Evolutionary conservation across 2,888 invertebrate genomes (phyloP).

Genomic region (Oxyteleia sp.): DNA sequence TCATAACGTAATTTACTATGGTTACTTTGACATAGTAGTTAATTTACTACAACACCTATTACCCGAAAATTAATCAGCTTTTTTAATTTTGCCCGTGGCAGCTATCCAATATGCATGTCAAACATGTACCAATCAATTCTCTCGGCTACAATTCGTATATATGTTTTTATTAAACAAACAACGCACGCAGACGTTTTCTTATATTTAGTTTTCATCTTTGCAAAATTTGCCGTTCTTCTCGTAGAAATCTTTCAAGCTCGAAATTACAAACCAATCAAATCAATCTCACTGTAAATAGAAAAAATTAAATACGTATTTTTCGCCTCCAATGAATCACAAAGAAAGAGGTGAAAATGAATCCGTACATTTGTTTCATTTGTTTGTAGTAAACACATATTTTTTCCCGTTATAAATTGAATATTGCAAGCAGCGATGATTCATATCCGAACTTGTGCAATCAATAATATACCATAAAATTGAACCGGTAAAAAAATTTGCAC

Average conservation of each 20-base stretch:
- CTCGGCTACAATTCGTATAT: too few species aligned
- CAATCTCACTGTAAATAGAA: slow-evolving; percentile 21
- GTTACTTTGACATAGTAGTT: too few species aligned
- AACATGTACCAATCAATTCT: too few species aligned
- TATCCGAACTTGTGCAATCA: slow-evolving; percentile 41
- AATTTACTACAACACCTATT: too few species aligned
- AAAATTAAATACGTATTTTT: slow-evolving; percentile 35
- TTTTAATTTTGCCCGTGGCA: too few species aligned
- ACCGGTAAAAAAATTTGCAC: slow-evolving; percentile 52
- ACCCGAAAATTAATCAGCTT: too few species aligned
- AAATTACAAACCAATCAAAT: slow-evolving; percentile 38
- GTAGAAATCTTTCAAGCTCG: slow-evolving; percentile 14
- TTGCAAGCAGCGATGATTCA: slow-evolving; percentile 46
- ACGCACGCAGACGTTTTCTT: too few species aligned
- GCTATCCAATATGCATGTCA: too few species aligned
- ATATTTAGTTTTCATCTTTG: too few species aligned
- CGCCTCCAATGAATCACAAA: slow-evolving; percentile 35
- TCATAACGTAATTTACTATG: too few species aligned
- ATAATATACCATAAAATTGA: slow-evolving; percentile 51
- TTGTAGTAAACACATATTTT: slow-evolving; percentile 62
- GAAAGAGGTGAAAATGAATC: slow-evolving; percentile 35
- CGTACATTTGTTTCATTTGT: slow-evolving; percentile 47
- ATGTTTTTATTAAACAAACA: too few species aligned
- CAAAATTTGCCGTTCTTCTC: too few species aligned
- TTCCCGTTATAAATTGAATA: slow-evolving; percentile 54